Evolutionary conservation across 2,797 vertebrate genomes (phyloP).

Genomic region (Glyptemys insculpta): DNA sequence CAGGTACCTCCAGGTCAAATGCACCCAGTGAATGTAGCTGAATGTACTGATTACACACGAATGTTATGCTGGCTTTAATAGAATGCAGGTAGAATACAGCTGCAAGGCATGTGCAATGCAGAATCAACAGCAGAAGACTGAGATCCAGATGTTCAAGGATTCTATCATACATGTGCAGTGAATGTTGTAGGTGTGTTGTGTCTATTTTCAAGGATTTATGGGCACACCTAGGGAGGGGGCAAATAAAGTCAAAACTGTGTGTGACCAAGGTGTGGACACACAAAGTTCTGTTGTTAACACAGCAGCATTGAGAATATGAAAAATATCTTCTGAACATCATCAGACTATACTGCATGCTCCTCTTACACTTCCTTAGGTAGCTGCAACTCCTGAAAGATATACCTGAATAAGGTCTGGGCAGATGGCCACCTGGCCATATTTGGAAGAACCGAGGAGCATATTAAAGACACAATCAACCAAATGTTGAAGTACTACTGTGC

Average conservation of each 20-base stretch:
- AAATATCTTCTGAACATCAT: background rate
- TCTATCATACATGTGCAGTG: background rate
- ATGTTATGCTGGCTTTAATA: background rate
- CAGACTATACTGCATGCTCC: background rate
- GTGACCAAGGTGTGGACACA: rapidly evolving
- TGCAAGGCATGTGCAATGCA: background rate
- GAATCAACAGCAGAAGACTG: background rate
- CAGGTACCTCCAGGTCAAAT: background rate
- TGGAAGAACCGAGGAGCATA: background rate
- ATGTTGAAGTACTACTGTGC: background rate
- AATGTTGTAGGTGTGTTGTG: background rate
- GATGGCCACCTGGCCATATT: background rate
- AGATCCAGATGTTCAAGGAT: background rate
- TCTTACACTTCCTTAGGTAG: background rate
- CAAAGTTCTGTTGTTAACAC: background rate
- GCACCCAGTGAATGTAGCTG: background rate
- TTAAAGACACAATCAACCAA: background rate
- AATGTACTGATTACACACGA: rapidly evolving
- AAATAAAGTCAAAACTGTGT: background rate
- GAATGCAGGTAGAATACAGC: background rate
- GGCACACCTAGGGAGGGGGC: background rate
- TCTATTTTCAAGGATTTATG: background rate
- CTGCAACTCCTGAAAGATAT: background rate
- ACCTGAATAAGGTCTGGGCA: background rate
- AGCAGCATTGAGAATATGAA: background rate